These are phyloP conservation scores for Luscinia megarhynchos DNA, from an alignment of 2,797 vertebrate species.

Conservation along the genomic window DNA sequence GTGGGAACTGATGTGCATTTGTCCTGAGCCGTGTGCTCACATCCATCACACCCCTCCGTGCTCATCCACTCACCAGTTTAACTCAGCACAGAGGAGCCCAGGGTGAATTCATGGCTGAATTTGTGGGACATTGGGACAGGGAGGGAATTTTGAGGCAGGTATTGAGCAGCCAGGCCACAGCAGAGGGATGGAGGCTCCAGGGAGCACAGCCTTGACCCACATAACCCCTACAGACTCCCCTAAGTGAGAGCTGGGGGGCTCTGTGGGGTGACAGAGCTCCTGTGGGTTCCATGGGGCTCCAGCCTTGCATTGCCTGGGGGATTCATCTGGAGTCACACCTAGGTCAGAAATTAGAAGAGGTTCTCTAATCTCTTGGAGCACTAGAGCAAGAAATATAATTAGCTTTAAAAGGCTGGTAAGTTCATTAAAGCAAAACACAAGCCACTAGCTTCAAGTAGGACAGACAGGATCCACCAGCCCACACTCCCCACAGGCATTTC, in stretches of 20 bases:
- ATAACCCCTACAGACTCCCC: accelerated
- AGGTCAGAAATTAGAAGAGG: background rate
- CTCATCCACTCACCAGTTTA: accelerated
- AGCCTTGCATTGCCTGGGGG: background rate
- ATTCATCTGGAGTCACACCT: background rate
- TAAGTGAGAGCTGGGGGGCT: background rate
- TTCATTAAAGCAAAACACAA: background rate
- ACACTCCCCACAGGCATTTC: accelerated
- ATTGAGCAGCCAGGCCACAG: accelerated
- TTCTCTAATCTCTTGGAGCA: background rate
- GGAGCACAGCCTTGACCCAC: background rate
- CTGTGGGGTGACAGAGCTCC: background rate
- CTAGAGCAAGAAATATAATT: background rate
- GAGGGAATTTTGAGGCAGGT: background rate
- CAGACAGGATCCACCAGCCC: background rate
- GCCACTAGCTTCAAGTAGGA: background rate
- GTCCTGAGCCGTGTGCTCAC: accelerated
- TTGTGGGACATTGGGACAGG: accelerated
- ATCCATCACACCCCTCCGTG: accelerated
- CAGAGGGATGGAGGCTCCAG: accelerated
- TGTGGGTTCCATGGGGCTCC: accelerated
- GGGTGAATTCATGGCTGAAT: background rate
- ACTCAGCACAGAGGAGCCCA: accelerated
- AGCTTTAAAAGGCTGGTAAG: background rate
- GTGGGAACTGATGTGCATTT: background rate